Base-by-base conservation (phyloP, 2,888 invertebrate species). In the Ligdia adustata region DNA sequence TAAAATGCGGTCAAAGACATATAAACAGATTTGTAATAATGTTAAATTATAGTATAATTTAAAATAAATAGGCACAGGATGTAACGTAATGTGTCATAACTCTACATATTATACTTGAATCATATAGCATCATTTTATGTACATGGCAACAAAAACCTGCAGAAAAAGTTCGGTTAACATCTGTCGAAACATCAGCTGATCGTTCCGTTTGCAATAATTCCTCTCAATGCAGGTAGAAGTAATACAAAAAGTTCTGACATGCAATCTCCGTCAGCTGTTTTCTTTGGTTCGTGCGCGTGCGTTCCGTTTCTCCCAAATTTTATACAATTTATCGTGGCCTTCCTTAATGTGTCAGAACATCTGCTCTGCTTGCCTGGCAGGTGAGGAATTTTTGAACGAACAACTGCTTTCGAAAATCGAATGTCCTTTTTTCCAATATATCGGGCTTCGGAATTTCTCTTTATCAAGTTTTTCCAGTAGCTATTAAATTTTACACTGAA, bases 221-320 rank as follows among this genome's bases (percentile, higher is more conserved):
- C 59, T 65, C 59, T 66, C 47, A 50, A 55, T 63, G 45, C 81
- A 82, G 83, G 82, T 83, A 83, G 16, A 38, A 46, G n/a, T 28
- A 35, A 24, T 37, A 4, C 41, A 48, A 37, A 42, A 63, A 66
- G 56, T 76, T 77, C 69, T 64, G 55, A 56, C 55, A 55, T 66
- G 56, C 57, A 54, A 62, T 57, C 62, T 62, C 57, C 62, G 81
- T 82, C 88, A 87, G 86, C 83, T 87, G 88, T 77, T 77, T 52
- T 44, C 53, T 62, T 38, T 55, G 53, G 67, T 67, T 63, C 63
- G 66, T 66, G 79, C 78, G 75, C 75, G 71, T 69, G 74, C 72
- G 68, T 80, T 75, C 69, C 57, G 67, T 77, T 75, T 75, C 75
- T 73, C 75, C 70, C 49, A 78, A 83, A 74, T 69, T 78, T 72